These are phyloP conservation scores for Tiphia femorata DNA, from an alignment of 2,888 invertebrate genomes.

Conservation along the genomic window DNA sequence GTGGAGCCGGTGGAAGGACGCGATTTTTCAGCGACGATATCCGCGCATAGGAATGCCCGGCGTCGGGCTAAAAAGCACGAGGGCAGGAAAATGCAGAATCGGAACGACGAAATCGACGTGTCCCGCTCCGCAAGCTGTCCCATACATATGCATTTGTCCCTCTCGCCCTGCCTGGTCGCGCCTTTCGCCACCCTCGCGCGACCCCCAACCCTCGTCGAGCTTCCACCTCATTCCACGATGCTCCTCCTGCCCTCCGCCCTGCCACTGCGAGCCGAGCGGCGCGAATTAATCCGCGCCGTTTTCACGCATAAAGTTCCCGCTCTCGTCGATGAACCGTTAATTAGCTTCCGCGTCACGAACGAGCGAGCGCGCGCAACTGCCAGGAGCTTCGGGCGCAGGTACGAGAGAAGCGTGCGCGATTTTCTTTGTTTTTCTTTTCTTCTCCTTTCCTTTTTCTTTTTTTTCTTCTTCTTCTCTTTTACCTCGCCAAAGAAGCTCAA, in stretches of 20 bases:
- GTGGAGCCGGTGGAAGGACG: too few relatives aligned
- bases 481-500: background rate
- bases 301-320: conserved; percentile 47
- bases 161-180: too few relatives aligned
- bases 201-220: too few relatives aligned
- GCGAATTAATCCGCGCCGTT: conserved; percentile 46
- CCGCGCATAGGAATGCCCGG: background rate
- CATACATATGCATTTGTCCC: background rate
- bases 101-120: background rate
- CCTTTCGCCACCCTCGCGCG: too few relatives aligned
- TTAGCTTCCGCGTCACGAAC: conserved; percentile 48
- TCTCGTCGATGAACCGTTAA: conserved; percentile 47
- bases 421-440: conserved; percentile 1
- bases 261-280: conserved; percentile 5
- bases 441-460: background rate
- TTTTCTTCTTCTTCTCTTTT: background rate
- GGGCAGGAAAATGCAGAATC: too few relatives aligned
- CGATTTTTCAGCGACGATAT: too few relatives aligned
- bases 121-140: background rate
- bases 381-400: conserved; percentile 33
- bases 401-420: conserved; percentile 28
- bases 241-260: too few relatives aligned
- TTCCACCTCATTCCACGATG: too few relatives aligned
- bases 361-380: too few relatives aligned
- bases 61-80: background rate